Evolutionary conservation across 2,888 invertebrate species (phyloP), one percentile per base, ranked within the genome.

Genomic region (Teleiodes luculella): DNA sequence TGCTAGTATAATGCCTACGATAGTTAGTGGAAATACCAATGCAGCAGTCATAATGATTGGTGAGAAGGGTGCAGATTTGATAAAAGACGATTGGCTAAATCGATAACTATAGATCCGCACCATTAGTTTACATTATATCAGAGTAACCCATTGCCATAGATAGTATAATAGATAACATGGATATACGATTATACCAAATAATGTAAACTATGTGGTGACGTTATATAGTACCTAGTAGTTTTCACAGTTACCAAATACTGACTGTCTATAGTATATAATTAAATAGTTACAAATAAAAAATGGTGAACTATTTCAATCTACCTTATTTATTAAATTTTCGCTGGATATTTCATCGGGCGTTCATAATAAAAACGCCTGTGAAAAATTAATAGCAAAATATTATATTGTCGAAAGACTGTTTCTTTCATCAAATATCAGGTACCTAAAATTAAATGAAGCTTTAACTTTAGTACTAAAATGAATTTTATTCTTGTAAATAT

Each of bases 41-140:
- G 97, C 97, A 0, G 96, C 97, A 0, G 94, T 94, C n/a, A 95
- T 97, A 49, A 97, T 97, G 97, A 95, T 97, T 30, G 97, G 93
- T 0, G 97, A 97, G 72, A 97, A 96, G 75, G 96, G 96, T 4
- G 92, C 96, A 0, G 97, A 96, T 85, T 86, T 96, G 69, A 93
- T 96, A 55, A 96, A 96, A 79, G 92, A 94, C 78, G 96, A 96
- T 79, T 96, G 96, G 96, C 74, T 93, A 63, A 67, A 83, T 64
- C 78, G 83, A 68, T 84, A 80, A 85, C 43, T 72, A 67, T 57
- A 63, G 54, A 57, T 24, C 57, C 30, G 33, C 24, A 53, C 41
- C 53, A 56, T 39, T 43, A 49, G 20, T 57, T 50, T 43, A 43
- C 52, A 48, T 45, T 50, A 58, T 14, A 16, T 43, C 28, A n/a